Base-by-base conservation (phyloP, 2,797 vertebrate species). In the Enteromius anoplus region DNA sequence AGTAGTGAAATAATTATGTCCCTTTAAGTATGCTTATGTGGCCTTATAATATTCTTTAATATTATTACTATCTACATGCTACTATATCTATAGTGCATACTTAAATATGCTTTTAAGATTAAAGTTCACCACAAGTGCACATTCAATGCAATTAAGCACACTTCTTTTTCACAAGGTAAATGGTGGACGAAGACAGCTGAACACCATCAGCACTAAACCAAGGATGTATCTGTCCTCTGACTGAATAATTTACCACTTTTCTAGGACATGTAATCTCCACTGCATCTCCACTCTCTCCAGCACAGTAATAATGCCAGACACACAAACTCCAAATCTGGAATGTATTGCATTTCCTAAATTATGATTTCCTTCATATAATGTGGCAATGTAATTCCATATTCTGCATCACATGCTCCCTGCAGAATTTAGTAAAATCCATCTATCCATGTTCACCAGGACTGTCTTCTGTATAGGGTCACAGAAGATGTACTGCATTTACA, bases 181-280 rank as follows among this genome's bases (percentile, higher is more conserved):
- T 60, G 51, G 34, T 7, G 73, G 53, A 75, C 9, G 23, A 64
- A 40, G 29, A n/a, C n/a, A 60, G 14, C 9, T 23, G 2, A 65
- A 66, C 62, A 66, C 29, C 26, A 47, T 49, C 42, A 66, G 71
- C 49, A 55, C 5, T 32, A 37, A 17, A n/a, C 29, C 47, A 5
- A 47, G 15, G 29, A 53, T 68, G 29, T 68, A 66, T 26, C 32
- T 79, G 77, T 68, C 45, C 29, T 65, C 45, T 40, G 51, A 75
- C 72, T 75, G 77, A 68, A 53, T 69, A 26, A 79, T 79, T 79
- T 12, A 68, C 8, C 10, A n/a, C 6, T 47, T 51, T 32, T 72
- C 47, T 21, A 37, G 51, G 51, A 75, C 72, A 17, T 37, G 21
- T 40, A 75, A 34, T 75, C 21, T 21, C 19, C 26, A n/a, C 34